A percentile compares a stretch with the other conserved stretches of the same genome.
Conservation (phyloP, 2,797 vertebrate species). For the Pseudotriccus pelzelni region DNA sequence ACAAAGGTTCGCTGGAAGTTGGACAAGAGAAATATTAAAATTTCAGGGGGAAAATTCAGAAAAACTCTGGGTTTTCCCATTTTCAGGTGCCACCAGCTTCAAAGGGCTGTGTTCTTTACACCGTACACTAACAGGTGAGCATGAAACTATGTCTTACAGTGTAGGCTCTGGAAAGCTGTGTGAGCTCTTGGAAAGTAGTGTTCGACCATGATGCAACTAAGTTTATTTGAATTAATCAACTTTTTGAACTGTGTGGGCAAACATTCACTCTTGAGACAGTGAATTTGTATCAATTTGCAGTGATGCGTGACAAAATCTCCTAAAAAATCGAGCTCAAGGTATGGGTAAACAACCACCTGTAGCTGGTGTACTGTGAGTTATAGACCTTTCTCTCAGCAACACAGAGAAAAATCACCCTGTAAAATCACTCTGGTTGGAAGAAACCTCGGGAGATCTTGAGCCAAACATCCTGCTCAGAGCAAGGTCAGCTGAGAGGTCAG, state of each 20-base stretch:
- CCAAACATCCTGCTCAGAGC: neutral
- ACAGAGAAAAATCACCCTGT: neutral
- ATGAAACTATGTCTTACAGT: neutral
- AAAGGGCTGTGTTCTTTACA: neutral
- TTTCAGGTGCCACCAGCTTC: neutral
- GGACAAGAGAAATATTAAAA: neutral
- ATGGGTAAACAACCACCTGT: neutral
- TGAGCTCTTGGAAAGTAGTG: neutral
- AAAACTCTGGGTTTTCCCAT: neutral
- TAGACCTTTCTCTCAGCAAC: neutral
- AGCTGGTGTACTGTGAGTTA: neutral
- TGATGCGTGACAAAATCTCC: neutral
- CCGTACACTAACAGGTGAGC: neutral
- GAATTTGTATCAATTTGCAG: neutral
- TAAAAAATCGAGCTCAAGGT: rapidly evolving
- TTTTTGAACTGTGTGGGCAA: neutral
- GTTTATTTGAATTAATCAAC: neutral
- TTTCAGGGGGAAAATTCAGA: neutral
- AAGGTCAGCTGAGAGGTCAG: neutral
- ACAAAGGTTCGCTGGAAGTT: neutral
- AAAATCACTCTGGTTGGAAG: neutral
- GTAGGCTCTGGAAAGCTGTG: neutral
- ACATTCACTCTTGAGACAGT: neutral
- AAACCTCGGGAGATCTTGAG: neutral
- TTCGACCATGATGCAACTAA: neutral